Base-by-base conservation (phyloP, 2,113 vertebrate species). In the Brachirus orientalis region DNA sequence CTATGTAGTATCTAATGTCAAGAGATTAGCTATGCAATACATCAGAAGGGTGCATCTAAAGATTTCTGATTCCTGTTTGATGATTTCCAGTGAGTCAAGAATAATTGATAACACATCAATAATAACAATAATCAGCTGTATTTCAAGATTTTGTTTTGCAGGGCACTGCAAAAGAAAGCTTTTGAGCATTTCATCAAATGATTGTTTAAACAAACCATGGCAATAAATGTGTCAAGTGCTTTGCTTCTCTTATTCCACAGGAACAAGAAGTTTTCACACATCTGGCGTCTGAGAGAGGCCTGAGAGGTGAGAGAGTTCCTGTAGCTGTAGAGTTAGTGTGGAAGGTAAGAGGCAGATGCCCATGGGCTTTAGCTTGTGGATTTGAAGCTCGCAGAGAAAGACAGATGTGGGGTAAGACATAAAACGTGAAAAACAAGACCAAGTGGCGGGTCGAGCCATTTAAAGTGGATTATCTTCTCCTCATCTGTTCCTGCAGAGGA, bases 381-480 rank as follows among this genome's bases (percentile, higher is more conserved):
- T 43, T n/a, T 60, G 35, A 69, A 40, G 33, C 16, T 10, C 19
- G 19, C n/a, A 17, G 36, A 19, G n/a, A 44, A 6, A 41, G 22
- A 28, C 46, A 41, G 51, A 13, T 3, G 13, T 38, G 60, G 45
- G 22, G 4, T 2, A 20, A 20, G 14, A 22, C 1, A 20, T 22
- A 18, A 50, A 54, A 43, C 0, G 12, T 4, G 13, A 44, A 11
- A 22, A 36, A 53, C 5, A 70, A 57, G 40, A 63, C 69, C 69
- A 75, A 78, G 47, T 67, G 72, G 19, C 38, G 59, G 61, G 45
- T 50, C 4, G 22, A 69, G 54, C 36, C 47, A 41, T 47, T 64
- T 60, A 43, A 78, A 77, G 79, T 76, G 59, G 70, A 86, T 79
- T 62, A 67, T 77, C 65, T 73, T 65, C 28, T 44, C 14, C 64